Base-by-base conservation (phyloP, 2,113 vertebrate species). In the Oryzias melastigma region DNA sequence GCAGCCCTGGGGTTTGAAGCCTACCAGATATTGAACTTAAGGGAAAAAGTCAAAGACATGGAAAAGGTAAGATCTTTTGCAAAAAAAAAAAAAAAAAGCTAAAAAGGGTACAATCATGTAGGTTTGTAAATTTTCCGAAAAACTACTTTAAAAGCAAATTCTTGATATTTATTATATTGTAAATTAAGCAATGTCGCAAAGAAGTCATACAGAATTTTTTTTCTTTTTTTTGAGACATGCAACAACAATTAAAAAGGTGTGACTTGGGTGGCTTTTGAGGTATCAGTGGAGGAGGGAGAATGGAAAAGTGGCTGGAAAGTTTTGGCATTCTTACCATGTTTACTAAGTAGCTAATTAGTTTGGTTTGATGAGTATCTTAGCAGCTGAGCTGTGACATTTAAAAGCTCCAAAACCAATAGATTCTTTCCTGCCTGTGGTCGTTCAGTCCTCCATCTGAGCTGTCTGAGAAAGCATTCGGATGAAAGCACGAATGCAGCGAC, bases 381-480 rank as follows among this genome's bases (percentile, higher is more conserved):
- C 14, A 51, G 43, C 24, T 15, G 3, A 7, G n/a, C 63, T 65
- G 25, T 83, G 83, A 87, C 82, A 79, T 87, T 87, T 82, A 65
- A 61, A 68, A 53, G 17, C 18, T 35, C 61, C 62, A 67, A 22
- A 44, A 27, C 54, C 29, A 25, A 3, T 14, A 8, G 4, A 6
- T 35, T 1, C 15, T 43, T 16, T 1, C 56, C 65, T 78, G 58
- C 43, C 43, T 87, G 89, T 86, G 89, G 88, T 83, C 84, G 72
- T 54, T 49, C 41, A 71, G 61, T 90, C 67, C 81, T 81, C 54
- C 59, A 64, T 73, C 51, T 67, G 1, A 24, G 19, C 29, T 47
- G 6, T 22, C 25, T 48, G 3, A 43, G 13, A 41, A 0, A 5
- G 7, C n/a, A 54, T 22, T 44, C 0, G 44, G 44, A 67, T 35